These are phyloP conservation scores for Ictalurus furcatus DNA, from an alignment of 2,113 vertebrate genomes.

Conservation along the genomic window DNA sequence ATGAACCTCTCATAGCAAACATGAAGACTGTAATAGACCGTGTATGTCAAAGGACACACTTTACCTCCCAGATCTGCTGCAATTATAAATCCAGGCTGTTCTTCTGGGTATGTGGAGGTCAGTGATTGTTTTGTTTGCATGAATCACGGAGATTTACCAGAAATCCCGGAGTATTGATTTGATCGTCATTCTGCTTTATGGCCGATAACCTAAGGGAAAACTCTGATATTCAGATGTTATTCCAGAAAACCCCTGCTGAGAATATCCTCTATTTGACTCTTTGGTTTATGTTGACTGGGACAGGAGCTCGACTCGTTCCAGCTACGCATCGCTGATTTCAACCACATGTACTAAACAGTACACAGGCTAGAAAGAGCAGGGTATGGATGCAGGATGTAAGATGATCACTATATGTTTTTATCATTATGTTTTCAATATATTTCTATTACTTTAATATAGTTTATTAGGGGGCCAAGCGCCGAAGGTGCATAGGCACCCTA, in stretches of 20 bases:
- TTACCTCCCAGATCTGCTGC: not conserved
- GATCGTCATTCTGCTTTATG: not conserved
- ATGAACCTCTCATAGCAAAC: not conserved
- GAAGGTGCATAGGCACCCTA: no score
- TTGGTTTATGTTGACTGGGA: conserved; percentile 13
- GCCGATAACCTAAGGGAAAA: not conserved
- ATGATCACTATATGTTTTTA: not conserved
- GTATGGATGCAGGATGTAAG: not conserved
- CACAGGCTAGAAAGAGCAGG: not conserved
- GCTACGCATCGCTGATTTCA: not conserved
- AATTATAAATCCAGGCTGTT: conserved; percentile 18
- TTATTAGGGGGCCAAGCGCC: not conserved
- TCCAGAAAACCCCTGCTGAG: conserved; percentile 26
- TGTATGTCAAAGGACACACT: not conserved
- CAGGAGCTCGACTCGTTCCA: not conserved
- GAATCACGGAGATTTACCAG: conserved; percentile 22
- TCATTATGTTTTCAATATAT: not conserved
- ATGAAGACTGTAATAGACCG: not conserved
- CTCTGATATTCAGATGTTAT: not conserved
- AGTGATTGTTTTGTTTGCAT: not conserved
- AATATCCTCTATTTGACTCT: conserved; percentile 1
- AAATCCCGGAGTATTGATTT: conserved; percentile 5
- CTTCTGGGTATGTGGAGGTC: conserved; percentile 4
- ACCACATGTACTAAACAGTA: not conserved
- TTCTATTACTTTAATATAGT: not conserved